Conservation (phyloP, 2,888 invertebrate genomes). For the Calliopum simillimum region DNA sequence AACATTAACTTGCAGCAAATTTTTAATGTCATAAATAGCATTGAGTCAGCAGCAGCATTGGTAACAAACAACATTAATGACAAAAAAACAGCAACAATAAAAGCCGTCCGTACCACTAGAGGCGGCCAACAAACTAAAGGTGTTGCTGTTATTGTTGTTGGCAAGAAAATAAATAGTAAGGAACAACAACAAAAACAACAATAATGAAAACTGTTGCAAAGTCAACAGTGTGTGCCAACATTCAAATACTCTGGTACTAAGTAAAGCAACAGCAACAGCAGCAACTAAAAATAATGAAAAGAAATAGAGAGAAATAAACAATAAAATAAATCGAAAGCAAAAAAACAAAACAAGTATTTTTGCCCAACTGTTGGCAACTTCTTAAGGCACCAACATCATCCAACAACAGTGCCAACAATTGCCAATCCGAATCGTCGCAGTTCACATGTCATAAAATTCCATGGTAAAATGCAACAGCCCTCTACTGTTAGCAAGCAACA, state of each 20-base stretch:
- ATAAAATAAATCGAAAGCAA: background rate
- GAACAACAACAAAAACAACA: background rate
- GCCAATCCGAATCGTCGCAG: no score
- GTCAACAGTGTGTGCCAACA: constrained; percentile 20
- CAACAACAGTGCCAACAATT: no score
- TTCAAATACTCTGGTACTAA: background rate
- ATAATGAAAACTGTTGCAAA: constrained; percentile 12
- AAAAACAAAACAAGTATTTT: no score
- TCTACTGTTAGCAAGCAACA: no score
- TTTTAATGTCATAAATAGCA: constrained; percentile 27
- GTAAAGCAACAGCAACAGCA: background rate
- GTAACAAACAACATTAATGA: background rate
- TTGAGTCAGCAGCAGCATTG: background rate
- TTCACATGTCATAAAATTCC: no score
- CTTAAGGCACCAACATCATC: no score
- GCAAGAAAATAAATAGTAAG: background rate
- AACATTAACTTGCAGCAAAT: background rate
- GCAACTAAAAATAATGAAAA: background rate
- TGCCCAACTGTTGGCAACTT: no score
- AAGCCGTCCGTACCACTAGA: background rate
- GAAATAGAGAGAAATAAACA: background rate
- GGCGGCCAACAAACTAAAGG: background rate
- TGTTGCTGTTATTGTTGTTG: no score
- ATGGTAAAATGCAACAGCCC: no score
- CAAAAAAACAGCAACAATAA: constrained; percentile 13